Conservation (phyloP, 64 coral and sea anemone genomes). For the Anthopleura sola region DNA sequence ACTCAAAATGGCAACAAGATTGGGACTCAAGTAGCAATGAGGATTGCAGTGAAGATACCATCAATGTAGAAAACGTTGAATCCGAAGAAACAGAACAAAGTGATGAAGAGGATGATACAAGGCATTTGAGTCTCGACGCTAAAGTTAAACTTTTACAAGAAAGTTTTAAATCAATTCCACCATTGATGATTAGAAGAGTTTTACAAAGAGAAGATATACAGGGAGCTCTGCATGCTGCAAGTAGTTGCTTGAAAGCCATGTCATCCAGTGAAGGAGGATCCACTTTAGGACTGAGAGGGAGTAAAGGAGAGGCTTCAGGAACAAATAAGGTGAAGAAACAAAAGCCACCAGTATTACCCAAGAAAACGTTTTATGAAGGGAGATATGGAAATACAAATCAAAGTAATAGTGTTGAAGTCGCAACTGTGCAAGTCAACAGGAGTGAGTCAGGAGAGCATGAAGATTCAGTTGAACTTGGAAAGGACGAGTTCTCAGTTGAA, state of each 20-base stretch:
- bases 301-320: not conserved
- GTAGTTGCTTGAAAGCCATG: not conserved
- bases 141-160: constrained; percentile 4
- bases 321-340: not conserved
- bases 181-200: constrained; percentile 16
- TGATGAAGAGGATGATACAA: not conserved
- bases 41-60: not conserved
- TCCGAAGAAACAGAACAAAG: not conserved
- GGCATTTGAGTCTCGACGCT: not conserved
- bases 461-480: not conserved
- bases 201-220: not conserved
- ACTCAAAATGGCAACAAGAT: not conserved
- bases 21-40: not conserved
- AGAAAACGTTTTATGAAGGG: not conserved
- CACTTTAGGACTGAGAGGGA: not conserved
- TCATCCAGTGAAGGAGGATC: not conserved
- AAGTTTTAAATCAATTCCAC: not conserved
- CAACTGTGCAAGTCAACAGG: not conserved
- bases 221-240: not conserved
- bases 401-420: not conserved
- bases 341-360: not conserved
- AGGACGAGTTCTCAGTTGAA: not conserved
- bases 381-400: not conserved
- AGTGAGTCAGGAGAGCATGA: not conserved
- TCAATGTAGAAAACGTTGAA: not conserved